These are phyloP conservation scores for Oncorhynchus gorbuscha DNA, from an alignment of 2,113 vertebrate genomes.

Conservation along the genomic window DNA sequence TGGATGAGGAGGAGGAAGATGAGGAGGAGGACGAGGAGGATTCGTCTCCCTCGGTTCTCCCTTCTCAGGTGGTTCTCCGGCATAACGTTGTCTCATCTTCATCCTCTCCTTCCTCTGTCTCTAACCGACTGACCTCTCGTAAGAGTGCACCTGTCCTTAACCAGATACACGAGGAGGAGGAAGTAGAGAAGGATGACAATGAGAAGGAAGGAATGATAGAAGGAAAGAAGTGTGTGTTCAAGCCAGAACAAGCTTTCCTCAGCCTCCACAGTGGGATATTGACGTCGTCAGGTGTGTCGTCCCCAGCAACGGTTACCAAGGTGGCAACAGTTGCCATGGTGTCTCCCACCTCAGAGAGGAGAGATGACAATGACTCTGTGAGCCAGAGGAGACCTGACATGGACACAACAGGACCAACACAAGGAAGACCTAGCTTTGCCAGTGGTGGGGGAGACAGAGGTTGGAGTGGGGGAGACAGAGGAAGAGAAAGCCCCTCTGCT, in stretches of 20 bases:
- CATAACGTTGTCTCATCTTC: conserved; percentile 69
- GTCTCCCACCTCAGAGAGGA: conserved; percentile 91
- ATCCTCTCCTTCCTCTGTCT: conserved; percentile 74
- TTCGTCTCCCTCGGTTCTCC: conserved; percentile 69
- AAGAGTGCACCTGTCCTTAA: conserved; percentile 95
- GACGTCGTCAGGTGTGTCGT: conserved; percentile 25
- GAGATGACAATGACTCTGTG: conserved; percentile 84
- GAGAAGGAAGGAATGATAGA: conserved; percentile 13
- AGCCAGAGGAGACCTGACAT: conserved; percentile 74
- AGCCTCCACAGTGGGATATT: neutral
- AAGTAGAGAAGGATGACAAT: conserved; percentile 70
- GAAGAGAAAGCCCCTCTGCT: conserved; percentile 73
- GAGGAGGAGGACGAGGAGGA: conserved; percentile 67
- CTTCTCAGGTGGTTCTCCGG: conserved; percentile 87
- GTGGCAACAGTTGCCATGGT: conserved; percentile 43
- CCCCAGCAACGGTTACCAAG: conserved; percentile 27
- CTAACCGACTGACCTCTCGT: conserved; percentile 88
- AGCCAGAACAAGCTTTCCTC: conserved; percentile 36
- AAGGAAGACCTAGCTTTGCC: too few relatives aligned
- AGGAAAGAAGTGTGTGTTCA: conserved; percentile 23
- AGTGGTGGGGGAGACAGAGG: neutral
- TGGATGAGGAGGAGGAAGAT: conserved; percentile 95
- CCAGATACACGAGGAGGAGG: conserved; percentile 95
- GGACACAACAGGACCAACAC: conserved; percentile 55
- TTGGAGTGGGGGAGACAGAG: conserved; percentile 70